These are phyloP conservation scores for Hydra vulgaris DNA, from an alignment of 30 jellyfish, hydroid and myxozoan genomes.

Conservation along the genomic window DNA sequence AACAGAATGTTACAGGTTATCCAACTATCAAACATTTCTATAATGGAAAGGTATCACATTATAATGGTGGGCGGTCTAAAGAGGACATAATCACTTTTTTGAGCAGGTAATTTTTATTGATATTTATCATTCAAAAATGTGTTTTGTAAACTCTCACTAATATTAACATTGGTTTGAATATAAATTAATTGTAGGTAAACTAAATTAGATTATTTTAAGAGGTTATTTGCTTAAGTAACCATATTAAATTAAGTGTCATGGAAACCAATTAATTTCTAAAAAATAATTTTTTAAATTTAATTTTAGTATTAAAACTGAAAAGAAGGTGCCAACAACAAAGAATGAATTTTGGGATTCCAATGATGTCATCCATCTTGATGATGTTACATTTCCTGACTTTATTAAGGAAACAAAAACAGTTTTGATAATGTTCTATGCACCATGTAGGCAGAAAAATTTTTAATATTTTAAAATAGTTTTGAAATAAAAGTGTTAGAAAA, in stretches of 20 bases:
- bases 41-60: constrained; percentile 46
- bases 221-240: too few relatives aligned
- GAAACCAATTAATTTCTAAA: not conserved
- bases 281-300: too few relatives aligned
- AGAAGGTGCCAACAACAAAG: not conserved
- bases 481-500: too few relatives aligned
- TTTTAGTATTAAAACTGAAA: not conserved
- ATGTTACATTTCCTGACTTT: constrained; percentile 21
- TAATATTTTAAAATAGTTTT: not conserved
- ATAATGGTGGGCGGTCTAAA: constrained; percentile 53
- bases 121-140: too few relatives aligned
- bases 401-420: constrained; percentile 16
- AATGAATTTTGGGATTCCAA: not conserved
- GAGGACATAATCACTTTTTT: constrained; percentile 25
- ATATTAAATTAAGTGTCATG: too few relatives aligned
- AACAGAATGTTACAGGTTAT: constrained; percentile 48
- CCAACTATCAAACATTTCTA: constrained; percentile 53
- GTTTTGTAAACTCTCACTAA: too few relatives aligned
- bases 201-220: too few relatives aligned
- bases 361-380: constrained; percentile 20
- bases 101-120: constrained; percentile 32
- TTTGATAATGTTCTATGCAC: constrained; percentile 44
- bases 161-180: too few relatives aligned
- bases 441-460: constrained; percentile 41
- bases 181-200: too few relatives aligned